Evolutionary conservation across 2,797 vertebrate species (phyloP), one percentile per base, ranked within the genome.

Genomic region (Labeo calbasu): DNA sequence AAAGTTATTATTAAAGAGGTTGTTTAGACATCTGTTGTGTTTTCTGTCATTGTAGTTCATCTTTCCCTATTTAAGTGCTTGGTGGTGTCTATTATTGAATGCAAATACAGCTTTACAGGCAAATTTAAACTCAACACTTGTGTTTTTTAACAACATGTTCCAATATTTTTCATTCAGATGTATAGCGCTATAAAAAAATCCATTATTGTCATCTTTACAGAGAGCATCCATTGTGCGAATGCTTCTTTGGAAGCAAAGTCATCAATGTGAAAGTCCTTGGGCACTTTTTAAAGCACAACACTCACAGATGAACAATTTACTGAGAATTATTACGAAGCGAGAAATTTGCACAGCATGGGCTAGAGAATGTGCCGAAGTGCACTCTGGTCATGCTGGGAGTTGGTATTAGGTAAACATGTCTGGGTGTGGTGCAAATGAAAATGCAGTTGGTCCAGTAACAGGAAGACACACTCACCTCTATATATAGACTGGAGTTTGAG

Each of bases 401-500:
- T 28, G 14, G 14, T 46, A 75, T 66, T 23, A 87, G 48, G 79
- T 55, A 82, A 78, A 81, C 73, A 79, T 50, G 50, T 83, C 19
- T 68, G 68, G 55, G 65, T 50, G 48, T 55, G 63, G 71, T 32
- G 65, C 61, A 48, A 50, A 53, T 57, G 48, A 71, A 76, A 51
- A 57, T 70, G 65, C 51, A 59, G 53, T 83, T n/a, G 51, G 40
- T 28, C 25, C 59, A 69, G 85, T 76, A 51, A 32, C 17, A 61
- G n/a, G 68, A 79, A 71, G 57, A 83, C 71, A 76, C 65, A 71
- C 51, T 81, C 82, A 84, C 70, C 77, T 80, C 32, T n/a, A 21
- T 69, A 83, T 43, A 48, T 48, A 48, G 43, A 43, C 36, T 69
- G 66, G 66, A 40, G 65, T 69, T 69, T 48, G 43, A 48, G 75